Evolutionary conservation across 2,888 invertebrate genomes (phyloP), one percentile per base, ranked within the genome.

Genomic region (Eueremaeus valkanovi): DNA sequence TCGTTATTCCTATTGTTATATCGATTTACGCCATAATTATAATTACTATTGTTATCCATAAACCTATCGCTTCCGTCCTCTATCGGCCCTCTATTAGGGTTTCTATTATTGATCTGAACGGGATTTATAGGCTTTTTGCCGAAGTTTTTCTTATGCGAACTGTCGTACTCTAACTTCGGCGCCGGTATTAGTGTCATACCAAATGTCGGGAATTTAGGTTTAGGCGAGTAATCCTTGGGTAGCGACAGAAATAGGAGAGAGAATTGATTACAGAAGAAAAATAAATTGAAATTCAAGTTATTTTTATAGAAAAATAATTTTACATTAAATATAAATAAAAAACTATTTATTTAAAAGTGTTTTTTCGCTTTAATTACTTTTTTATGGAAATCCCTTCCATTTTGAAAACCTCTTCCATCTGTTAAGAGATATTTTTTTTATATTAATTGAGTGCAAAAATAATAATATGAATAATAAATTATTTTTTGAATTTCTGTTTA

Each of bases 161-260:
- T 27, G 3, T 27, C 55, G 18, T 24, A 55, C 24, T 55, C 55
- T 8, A 75, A 36, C 31, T 75, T 75, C 3, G 75, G 75, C 11
- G 75, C 75, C 3, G 75, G 75, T 33, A 75, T 68, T 27, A 75
- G 45, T 58, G 70, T 75, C 36, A 75, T n/a, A 11, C 42, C 75
- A 27, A 70, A 33, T 5, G 63, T 63, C 18, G 63, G 63, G 18
- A 16, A 63, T 18, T 6, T 63, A 13, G 63, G 63, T 63, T 63
- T 63, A 3, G 63, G 63, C n/a, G n/a, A 18, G 31, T 33, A 63
- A 9, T 63, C 63, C 63, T 63, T 36, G 11, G 36, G 5, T 5
- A 36, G n/a, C n/a, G n/a, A n/a, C n/a, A n/a, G n/a, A n/a, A n/a
- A n/a, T n/a, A n/a, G n/a, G n/a, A n/a, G n/a, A n/a, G n/a, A n/a